Evolutionary conservation across 2,797 vertebrate species (phyloP), one percentile per base, ranked within the genome.

Genomic region (Channa striata): DNA sequence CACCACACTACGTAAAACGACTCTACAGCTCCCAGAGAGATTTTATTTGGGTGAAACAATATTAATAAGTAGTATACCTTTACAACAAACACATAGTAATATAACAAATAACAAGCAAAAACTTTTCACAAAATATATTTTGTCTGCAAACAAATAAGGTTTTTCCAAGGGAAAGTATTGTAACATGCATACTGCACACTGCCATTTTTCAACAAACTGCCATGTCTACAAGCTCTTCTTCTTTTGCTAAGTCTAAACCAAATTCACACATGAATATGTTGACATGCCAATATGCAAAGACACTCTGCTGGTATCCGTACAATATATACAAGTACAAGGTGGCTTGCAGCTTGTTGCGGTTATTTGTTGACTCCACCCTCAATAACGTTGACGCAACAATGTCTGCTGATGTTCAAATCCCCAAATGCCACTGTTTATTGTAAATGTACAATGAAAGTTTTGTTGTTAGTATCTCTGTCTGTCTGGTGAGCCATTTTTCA

Each of bases 91-190:
- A 63, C 3, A 59, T 48, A 14, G 60, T 30, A n/a, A 62, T 11
- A 19, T 17, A 11, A 30, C 25, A 30, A 3, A 62, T 16, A 69
- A 16, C 54, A 74, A 33, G 65, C 25, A 30, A 6, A 4, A 52
- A 68, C 51, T 21, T 68, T 53, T 61, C 30, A 51, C 42, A 58
- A 40, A 59, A 20, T 62, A 2, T 1, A 61, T 59, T 67, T 62
- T 49, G 17, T 36, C 21, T 43, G 19, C 20, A 60, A 74, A 33
- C 25, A 30, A 30, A 30, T 30, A 30, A 30, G 6, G 6, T 6
- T 4, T 30, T 30, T 30, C 25, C 40, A 54, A 20, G 40, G 52
- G 66, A 58, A 21, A 49, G 61, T 62, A 48, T 21, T 58, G 42
- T 44, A 30, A 30, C 4, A 30, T 30, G 25, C 56, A 72, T 13